These are phyloP conservation scores for Ahaetulla prasina DNA, from an alignment of 2,113 vertebrate species.

Conservation along the genomic window DNA sequence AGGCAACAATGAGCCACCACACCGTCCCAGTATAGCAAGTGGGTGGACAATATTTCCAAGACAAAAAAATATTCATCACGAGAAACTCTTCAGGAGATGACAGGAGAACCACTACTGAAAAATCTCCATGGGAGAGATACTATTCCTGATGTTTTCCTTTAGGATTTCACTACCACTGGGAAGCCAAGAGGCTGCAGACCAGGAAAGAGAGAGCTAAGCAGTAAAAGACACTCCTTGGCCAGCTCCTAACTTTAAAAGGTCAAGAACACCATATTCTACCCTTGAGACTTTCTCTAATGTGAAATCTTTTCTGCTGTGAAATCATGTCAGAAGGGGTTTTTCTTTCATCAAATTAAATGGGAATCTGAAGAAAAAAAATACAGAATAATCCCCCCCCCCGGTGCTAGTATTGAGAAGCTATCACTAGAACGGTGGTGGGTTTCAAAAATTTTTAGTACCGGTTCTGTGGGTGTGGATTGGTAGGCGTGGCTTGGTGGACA, in stretches of 20 bases:
- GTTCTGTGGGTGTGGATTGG: too few relatives aligned
- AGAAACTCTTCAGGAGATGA: not conserved
- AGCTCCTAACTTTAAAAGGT: not conserved
- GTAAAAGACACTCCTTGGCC: not conserved
- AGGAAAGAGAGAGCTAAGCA: not conserved
- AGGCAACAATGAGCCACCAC: not conserved
- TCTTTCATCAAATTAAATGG: not conserved
- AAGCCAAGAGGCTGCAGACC: not conserved
- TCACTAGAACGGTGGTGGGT: too few relatives aligned
- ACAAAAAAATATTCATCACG: not conserved
- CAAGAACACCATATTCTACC: not conserved
- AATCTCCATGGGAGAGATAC: not conserved
- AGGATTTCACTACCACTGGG: not conserved
- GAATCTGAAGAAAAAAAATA: not conserved
- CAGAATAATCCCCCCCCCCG: not conserved
- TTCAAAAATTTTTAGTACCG: too few relatives aligned
- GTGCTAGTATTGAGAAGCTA: not conserved
- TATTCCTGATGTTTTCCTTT: not conserved
- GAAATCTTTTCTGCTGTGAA: not conserved
- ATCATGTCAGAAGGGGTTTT: not conserved
- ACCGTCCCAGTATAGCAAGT: not conserved
- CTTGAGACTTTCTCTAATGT: not conserved
- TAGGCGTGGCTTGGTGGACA: too few relatives aligned
- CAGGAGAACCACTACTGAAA: not conserved
- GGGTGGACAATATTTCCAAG: not conserved